phyloP scores from a whole-genome alignment of 2,797 vertebrate genomes.

The Fistularia commersonii region DNA sequence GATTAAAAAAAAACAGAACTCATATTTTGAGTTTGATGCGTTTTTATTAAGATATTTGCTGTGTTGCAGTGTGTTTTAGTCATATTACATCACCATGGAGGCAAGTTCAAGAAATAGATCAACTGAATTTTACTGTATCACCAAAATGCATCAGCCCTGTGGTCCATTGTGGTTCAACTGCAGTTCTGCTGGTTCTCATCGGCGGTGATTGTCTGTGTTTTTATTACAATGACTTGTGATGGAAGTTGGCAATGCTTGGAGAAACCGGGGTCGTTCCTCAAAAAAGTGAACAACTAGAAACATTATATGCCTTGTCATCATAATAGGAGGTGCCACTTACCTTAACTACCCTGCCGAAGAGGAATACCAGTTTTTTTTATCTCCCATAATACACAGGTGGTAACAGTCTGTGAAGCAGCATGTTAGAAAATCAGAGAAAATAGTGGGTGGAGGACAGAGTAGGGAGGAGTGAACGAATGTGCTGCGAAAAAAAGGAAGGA shows the following conservation, averaged over 20 bases:
- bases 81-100: conserved; percentile 56
- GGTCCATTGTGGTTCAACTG: conserved; percentile 28
- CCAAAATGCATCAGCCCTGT: conserved; percentile 31
- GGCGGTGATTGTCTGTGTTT: conserved; percentile 42
- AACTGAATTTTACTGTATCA: conserved; percentile 25
- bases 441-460: conserved; percentile 28
- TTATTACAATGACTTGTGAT: conserved; percentile 46
- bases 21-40: conserved; percentile 39
- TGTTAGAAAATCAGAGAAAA: conserved; percentile 55
- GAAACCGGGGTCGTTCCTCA: conserved; percentile 34
- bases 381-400: conserved; percentile 52
- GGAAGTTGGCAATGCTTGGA: conserved; percentile 36
- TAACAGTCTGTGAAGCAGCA: conserved; percentile 51
- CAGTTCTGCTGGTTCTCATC: conserved; percentile 44
- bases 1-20: conserved; percentile 28
- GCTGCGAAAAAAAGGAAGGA: conserved; percentile 4
- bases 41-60: conserved; percentile 63
- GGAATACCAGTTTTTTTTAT: conserved; percentile 36
- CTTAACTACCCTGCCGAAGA: conserved; percentile 59
- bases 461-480: conserved; percentile 4
- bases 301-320: conserved; percentile 55
- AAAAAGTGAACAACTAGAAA: conserved; percentile 37
- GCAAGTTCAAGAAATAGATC: conserved; percentile 45
- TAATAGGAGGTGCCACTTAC: conserved; percentile 68
- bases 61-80: conserved; percentile 57